These are phyloP conservation scores for Gonioctena quinquepunctata DNA, from an alignment of 1,140 invertebrate genomes.

Conservation along the genomic window DNA sequence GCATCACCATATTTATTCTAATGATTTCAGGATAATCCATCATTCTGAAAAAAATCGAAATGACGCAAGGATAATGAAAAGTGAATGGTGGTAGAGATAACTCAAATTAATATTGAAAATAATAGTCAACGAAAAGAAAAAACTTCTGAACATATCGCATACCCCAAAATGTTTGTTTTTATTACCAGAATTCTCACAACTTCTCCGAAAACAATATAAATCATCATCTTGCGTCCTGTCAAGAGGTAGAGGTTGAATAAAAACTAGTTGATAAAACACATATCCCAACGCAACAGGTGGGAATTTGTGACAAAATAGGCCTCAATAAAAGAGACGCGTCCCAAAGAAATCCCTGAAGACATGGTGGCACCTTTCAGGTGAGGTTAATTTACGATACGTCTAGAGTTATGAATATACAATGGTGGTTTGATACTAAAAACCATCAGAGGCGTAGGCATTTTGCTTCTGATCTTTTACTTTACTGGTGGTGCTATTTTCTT, in stretches of 20 bases:
- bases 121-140: neutral
- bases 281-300: conserved; percentile 30
- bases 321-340: neutral
- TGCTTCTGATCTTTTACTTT: no score
- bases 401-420: neutral
- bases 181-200: conserved; percentile 9
- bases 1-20: no score
- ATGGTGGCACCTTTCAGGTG: conserved; percentile 1
- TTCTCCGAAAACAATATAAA: neutral
- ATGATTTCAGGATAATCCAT: no score
- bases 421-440: neutral
- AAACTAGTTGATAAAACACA: conserved; percentile 25
- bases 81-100: no score
- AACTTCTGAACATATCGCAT: neutral
- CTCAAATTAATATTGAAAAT: no score
- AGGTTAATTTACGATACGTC: neutral
- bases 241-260: conserved; percentile 16
- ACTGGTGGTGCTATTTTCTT: no score
- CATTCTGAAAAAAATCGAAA: no score
- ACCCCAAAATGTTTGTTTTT: conserved; percentile 1
- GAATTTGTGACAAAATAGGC: conserved; percentile 26
- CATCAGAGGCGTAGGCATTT: neutral
- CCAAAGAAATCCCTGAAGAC: conserved; percentile 5
- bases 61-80: no score
- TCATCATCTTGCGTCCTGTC: neutral